These are phyloP conservation scores for Greenwoodochromis staneri DNA, from an alignment of 2,113 vertebrate species.

Conservation along the genomic window DNA sequence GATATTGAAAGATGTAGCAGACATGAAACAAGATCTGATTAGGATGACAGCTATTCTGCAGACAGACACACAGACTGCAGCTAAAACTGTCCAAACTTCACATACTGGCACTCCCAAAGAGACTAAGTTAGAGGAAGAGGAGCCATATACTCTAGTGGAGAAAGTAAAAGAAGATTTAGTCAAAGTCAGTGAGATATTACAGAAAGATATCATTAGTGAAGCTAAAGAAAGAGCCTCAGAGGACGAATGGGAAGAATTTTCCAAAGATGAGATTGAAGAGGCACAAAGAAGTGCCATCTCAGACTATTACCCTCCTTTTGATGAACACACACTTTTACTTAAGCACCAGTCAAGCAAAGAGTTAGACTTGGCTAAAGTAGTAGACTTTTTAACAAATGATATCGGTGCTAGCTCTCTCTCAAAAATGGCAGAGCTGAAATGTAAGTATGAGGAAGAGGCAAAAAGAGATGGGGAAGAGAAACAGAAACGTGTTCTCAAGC, in stretches of 20 bases:
- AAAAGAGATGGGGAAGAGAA: constrained; percentile 93
- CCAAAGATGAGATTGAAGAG: constrained; percentile 90
- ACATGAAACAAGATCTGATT: constrained; percentile 98
- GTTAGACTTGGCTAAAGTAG: constrained; percentile 88
- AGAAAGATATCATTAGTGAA: constrained; percentile 85
- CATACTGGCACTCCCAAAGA: constrained; percentile 78
- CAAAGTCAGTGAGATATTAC: constrained; percentile 96
- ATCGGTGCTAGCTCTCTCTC: constrained; percentile 87
- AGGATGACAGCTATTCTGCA: constrained; percentile 96
- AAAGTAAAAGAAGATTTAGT: constrained; percentile 98
- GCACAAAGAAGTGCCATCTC: constrained; percentile 75
- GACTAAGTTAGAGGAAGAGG: constrained; percentile 89
- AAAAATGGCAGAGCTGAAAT: constrained; percentile 81
- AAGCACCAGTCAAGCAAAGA: constrained; percentile 85
- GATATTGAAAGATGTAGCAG: constrained; percentile 94
- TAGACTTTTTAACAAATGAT: constrained; percentile 91
- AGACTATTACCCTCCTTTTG: constrained; percentile 64
- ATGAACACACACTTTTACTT: constrained; percentile 76
- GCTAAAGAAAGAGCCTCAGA: constrained; percentile 78
- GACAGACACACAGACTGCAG: constrained; percentile 81
- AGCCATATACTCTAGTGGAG: constrained; percentile 91
- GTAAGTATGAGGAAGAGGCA: constrained; percentile 85
- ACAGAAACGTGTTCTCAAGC: constrained; percentile 90
- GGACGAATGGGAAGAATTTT: constrained; percentile 96
- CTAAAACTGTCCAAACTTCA: constrained; percentile 82